These are phyloP conservation scores for Eulemur albifrons DNA, from an alignment of 2,797 vertebrate species.

Conservation along the genomic window DNA sequence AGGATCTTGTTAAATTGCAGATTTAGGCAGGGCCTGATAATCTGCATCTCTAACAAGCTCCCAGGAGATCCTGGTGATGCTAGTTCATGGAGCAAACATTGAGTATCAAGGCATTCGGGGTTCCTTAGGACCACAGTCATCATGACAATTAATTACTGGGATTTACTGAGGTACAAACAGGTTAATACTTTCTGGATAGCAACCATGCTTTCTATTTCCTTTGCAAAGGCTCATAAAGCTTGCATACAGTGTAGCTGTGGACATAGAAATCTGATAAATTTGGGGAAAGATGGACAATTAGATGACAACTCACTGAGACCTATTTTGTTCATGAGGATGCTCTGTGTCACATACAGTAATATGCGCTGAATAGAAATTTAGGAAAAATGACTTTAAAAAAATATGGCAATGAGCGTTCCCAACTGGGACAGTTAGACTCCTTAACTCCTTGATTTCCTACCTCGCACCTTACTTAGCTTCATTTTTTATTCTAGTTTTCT, in stretches of 20 bases:
- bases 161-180: background rate
- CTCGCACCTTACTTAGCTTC: background rate
- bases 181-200: background rate
- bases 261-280: background rate
- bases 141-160: background rate
- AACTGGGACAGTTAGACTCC: background rate
- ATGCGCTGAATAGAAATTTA: background rate
- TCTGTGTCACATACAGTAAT: background rate
- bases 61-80: background rate
- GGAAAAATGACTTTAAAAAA: background rate
- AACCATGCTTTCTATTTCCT: background rate
- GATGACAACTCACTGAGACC: background rate
- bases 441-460: background rate
- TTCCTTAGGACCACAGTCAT: background rate
- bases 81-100: background rate
- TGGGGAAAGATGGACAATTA: background rate
- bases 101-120: background rate
- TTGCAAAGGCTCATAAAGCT: background rate
- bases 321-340: background rate
- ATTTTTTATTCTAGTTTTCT: background rate
- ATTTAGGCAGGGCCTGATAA: background rate
- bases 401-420: background rate
- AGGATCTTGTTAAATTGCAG: background rate
- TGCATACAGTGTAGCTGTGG: background rate
- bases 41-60: background rate